Evolutionary conservation across 2,888 invertebrate species (phyloP), one percentile per base, ranked within the genome.

Genomic region (Drosophila paranaensis): DNA sequence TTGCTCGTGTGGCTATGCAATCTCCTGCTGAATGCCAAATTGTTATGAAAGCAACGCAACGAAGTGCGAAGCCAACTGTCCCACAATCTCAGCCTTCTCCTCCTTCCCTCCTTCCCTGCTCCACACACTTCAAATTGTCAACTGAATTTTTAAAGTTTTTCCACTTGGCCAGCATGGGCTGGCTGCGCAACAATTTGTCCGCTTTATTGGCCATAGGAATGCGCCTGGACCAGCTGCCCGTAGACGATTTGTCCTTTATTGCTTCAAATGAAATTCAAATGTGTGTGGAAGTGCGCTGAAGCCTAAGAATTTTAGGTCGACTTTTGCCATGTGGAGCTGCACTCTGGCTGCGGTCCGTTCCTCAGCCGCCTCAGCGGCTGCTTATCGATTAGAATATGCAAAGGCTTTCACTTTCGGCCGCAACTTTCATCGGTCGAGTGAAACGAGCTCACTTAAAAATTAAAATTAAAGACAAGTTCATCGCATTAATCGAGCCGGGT

Each of bases 381-480:
- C 30, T 16, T 58, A 58, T 35, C 45, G 45, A 35, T 35, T 45
- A 68, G 70, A 84, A 85, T 77, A 46, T 53, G 35, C 30, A 71
- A 81, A 75, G 77, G 88, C 84, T 85, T 85, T 85, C 84, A 85
- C 84, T 85, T 60, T 81, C 69, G 63, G 42, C 37, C 35, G 55
- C 69, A 63, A 80, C 84, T 85, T 88, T 85, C 56, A 35, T 56
- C 84, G 78, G 86, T 55, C 80, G 68, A 84, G 88, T 85, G 84
- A 84, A 86, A 82, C 71, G 58, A 58, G 78, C 71, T 72, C 86
- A 75, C 70, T 82, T 69, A 39, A 71, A 74, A 71, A 76, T 85
- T 80, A 42, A 86, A 74, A 83, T 86, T 78, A 58, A 72, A 56
- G 67, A 53, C 84, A 63, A 67, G 70, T 66, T 78, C 72, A 76